Evolutionary conservation across 2,888 invertebrate species (phyloP).

Genomic region (Autographa pulchrina): DNA sequence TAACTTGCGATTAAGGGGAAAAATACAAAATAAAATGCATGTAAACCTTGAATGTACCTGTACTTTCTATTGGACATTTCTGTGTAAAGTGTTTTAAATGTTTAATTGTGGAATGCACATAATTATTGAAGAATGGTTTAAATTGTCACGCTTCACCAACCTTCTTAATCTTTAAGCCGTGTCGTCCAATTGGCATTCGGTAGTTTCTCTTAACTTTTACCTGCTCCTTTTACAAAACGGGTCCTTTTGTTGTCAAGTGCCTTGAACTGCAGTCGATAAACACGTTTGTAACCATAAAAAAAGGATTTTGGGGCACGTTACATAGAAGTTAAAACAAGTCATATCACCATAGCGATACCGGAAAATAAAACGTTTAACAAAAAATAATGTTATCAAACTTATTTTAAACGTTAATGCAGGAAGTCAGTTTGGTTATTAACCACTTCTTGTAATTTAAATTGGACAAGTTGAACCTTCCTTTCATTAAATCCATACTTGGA

Average conservation of each 20-base stretch:
- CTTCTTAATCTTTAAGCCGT: constrained; percentile 32
- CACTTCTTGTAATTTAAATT: constrained; percentile 6
- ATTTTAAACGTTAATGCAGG: neutral
- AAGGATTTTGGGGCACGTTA: neutral
- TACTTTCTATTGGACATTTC: neutral
- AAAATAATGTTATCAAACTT: neutral
- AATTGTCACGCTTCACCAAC: constrained; percentile 24
- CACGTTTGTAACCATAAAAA: constrained; percentile 24
- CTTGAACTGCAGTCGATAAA: constrained; percentile 11
- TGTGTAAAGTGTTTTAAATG: neutral
- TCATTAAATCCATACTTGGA: constrained; percentile 36
- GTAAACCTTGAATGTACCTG: neutral
- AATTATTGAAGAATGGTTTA: constrained; percentile 28
- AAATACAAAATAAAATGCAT: neutral
- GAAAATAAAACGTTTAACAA: neutral
- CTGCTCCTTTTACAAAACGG: constrained; percentile 42
- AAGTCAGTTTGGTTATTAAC: constrained; percentile 11
- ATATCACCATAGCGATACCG: neutral
- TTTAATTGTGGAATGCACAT: constrained; percentile 14
- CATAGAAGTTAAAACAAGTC: neutral
- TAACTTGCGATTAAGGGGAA: neutral
- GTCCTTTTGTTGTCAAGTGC: constrained; percentile 17
- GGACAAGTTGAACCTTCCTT: constrained; percentile 23
- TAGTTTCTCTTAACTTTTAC: constrained; percentile 36
- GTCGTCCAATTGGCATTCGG: constrained; percentile 19